Evolutionary conservation across 2,797 vertebrate genomes (phyloP).

Genomic region (Squalus acanthias): DNA sequence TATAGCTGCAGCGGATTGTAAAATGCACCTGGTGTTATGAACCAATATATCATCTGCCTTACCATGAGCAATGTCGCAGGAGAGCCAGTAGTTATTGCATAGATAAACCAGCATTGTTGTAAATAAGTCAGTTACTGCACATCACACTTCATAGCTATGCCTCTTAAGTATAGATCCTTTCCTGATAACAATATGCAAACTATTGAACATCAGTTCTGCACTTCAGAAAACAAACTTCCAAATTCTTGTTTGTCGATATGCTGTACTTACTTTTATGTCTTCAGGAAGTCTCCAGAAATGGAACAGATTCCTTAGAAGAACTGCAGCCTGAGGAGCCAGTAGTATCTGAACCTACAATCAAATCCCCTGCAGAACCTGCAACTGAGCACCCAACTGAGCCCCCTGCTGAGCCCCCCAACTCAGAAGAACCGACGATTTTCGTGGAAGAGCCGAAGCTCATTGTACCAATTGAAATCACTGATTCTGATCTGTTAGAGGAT

Average conservation of each 20-base stretch:
- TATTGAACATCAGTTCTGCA: neutral
- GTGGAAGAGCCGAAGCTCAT: neutral
- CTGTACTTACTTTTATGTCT: neutral
- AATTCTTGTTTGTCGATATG: neutral
- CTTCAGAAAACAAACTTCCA: neutral
- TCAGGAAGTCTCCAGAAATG: neutral
- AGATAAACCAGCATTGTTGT: neutral
- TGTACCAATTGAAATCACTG: neutral
- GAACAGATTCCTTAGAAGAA: neutral
- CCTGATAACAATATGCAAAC: neutral
- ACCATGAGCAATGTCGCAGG: neutral
- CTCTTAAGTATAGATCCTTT: neutral
- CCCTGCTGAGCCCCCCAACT: neutral
- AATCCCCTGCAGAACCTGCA: neutral
- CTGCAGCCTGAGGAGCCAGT: neutral
- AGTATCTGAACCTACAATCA: neutral
- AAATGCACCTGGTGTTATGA: neutral
- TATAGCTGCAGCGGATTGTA: neutral
- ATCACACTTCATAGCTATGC: neutral
- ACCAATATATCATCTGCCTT: neutral
- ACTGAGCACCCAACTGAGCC: neutral
- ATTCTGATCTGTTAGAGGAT: neutral
- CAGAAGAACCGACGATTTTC: neutral
- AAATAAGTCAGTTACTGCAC: neutral
- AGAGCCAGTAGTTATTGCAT: neutral